phyloP scores from a whole-genome alignment of 2,888 invertebrate species.

The Monochamus alternatus region DNA sequence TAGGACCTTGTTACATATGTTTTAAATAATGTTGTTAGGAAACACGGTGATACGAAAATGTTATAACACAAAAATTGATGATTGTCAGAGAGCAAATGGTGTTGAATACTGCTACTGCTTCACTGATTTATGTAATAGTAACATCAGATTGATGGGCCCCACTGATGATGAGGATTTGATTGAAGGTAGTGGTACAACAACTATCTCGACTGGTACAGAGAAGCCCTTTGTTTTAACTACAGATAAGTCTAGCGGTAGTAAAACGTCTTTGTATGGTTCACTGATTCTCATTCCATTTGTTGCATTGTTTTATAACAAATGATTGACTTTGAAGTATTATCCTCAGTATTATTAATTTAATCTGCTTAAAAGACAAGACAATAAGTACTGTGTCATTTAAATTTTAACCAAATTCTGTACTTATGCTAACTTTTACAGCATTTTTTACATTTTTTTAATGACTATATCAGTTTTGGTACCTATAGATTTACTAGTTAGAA shows the following conservation, averaged over 20 bases:
- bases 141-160: slow-evolving; percentile 22
- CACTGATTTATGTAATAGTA: slow-evolving; percentile 46
- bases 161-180: slow-evolving; percentile 50
- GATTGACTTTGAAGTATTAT: slow-evolving; percentile 14
- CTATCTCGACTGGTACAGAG: slow-evolving; percentile 15
- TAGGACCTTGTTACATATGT: neutral
- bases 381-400: slow-evolving; percentile 1
- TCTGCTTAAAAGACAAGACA: neutral
- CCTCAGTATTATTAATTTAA: slow-evolving; percentile 29
- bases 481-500: too few species aligned
- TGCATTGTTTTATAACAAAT: slow-evolving; percentile 18
- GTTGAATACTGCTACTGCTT: slow-evolving; percentile 49
- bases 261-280: slow-evolving; percentile 9
- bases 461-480: too few species aligned
- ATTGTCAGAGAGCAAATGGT: slow-evolving; percentile 39
- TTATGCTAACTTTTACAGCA: too few species aligned
- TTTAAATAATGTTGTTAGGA: slow-evolving; percentile 9
- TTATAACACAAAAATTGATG: neutral
- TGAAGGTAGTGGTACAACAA: slow-evolving; percentile 48
- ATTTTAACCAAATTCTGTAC: neutral
- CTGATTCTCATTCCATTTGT: slow-evolving; percentile 16
- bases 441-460: neutral
- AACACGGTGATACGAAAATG: neutral
- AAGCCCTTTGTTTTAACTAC: slow-evolving; percentile 27
- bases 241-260: slow-evolving; percentile 15